Evolutionary conservation across 2,797 vertebrate species (phyloP).

Genomic region (Periophthalmus magnuspinnatus): DNA sequence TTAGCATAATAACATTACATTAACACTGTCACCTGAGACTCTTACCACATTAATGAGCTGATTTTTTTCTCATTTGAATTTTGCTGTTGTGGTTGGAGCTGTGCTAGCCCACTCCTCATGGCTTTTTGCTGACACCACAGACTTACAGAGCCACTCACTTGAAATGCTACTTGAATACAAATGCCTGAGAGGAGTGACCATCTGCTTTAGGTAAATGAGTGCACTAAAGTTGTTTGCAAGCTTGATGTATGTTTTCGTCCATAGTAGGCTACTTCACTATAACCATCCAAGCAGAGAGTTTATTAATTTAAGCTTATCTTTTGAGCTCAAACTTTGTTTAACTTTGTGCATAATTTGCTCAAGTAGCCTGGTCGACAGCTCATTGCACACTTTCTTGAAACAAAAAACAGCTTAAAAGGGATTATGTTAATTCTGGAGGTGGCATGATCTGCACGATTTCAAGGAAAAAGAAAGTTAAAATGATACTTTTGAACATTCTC

Average conservation of each 20-base stretch:
- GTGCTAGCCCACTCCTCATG: slow-evolving; percentile 31
- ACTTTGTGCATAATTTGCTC: too few species aligned
- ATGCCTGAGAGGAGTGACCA: slow-evolving; percentile 28
- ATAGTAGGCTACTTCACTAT: slow-evolving; percentile 14
- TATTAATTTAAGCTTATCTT: too few species aligned
- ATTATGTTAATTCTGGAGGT: too few species aligned
- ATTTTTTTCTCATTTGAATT: slow-evolving; percentile 38
- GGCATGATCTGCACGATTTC: too few species aligned
- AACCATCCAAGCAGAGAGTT: slow-evolving; percentile 8
- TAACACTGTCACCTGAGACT: slow-evolving; percentile 52
- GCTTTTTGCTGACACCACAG: slow-evolving; percentile 50
- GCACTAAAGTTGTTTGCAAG: slow-evolving; percentile 25
- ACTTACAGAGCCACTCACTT: slow-evolving; percentile 28
- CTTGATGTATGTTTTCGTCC: slow-evolving; percentile 6
- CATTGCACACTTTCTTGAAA: too few species aligned
- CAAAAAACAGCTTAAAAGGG: too few species aligned
- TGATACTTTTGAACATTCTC: too few species aligned
- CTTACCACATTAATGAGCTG: slow-evolving; percentile 55
- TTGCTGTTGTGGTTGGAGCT: slow-evolving; percentile 26
- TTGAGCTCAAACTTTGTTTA: not conserved
- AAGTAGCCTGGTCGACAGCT: too few species aligned
- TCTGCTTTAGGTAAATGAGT: slow-evolving; percentile 44
- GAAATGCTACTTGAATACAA: slow-evolving; percentile 18
- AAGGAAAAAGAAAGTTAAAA: too few species aligned
- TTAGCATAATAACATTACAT: slow-evolving; percentile 54